A percentile compares a stretch with the other conserved stretches of the same genome.
These are phyloP conservation scores for Brachyhypopomus occidentalis DNA, from an alignment of 2,113 vertebrate species.

Conservation along the genomic window DNA sequence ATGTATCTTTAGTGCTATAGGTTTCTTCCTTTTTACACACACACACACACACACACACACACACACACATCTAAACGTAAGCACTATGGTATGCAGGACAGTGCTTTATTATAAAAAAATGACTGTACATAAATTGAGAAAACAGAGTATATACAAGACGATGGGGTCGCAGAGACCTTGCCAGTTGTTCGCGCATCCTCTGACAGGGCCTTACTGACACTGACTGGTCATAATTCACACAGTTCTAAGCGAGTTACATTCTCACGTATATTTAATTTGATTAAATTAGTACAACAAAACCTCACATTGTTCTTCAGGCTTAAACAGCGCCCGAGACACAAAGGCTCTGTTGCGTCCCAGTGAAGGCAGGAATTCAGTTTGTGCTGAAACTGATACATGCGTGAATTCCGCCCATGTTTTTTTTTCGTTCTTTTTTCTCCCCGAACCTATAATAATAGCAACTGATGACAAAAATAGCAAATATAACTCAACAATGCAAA, in stretches of 20 bases:
- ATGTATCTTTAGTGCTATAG: background rate
- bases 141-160: constrained; percentile 79
- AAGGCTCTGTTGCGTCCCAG: background rate
- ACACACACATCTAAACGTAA: background rate
- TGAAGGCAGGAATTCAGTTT: background rate
- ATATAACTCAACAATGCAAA: background rate
- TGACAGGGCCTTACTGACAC: constrained; percentile 67
- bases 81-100: constrained; percentile 60
- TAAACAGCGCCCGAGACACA: background rate
- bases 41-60: background rate
- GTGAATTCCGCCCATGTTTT: no score
- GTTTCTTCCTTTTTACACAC: constrained; percentile 41
- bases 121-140: constrained; percentile 80
- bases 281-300: constrained; percentile 70
- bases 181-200: constrained; percentile 50
- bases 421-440: no score
- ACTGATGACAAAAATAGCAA: background rate
- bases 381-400: background rate
- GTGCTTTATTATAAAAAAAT: constrained; percentile 86
- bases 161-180: constrained; percentile 60
- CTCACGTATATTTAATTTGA: constrained; percentile 63
- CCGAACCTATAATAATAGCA: no score
- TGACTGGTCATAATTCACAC: constrained; percentile 69
- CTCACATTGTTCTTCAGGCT: constrained; percentile 52
- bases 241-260: constrained; percentile 65